Evolutionary conservation across 2,888 invertebrate genomes (phyloP).

Genomic region (Graphium colonna): DNA sequence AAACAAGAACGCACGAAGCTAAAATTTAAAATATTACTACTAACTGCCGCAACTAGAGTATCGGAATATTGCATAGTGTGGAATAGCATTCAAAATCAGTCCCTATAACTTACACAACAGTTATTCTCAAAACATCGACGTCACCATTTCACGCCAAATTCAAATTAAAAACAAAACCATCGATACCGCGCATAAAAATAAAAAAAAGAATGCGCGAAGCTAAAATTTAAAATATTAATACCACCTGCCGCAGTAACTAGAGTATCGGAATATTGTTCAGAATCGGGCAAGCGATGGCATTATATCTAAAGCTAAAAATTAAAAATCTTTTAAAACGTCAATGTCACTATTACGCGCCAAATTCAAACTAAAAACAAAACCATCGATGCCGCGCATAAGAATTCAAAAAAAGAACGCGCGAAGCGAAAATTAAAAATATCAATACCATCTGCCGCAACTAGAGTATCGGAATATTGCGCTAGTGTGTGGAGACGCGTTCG

Average conservation of each 20-base stretch:
- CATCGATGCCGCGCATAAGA: neutral
- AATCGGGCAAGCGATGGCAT: conserved; percentile 29
- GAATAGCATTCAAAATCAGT: too few species aligned
- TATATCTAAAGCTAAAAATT: too few species aligned
- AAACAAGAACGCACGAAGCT: neutral
- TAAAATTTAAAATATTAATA: conserved; percentile 10
- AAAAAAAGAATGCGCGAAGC: neutral
- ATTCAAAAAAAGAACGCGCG: neutral
- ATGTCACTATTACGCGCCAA: too few species aligned
- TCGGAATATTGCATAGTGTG: conserved; percentile 39
- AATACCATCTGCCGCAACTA: conserved; percentile 23
- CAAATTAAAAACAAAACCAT: too few species aligned
- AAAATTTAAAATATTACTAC: conserved; percentile 12
- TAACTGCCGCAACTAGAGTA: conserved; percentile 30
- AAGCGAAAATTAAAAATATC: conserved; percentile 9
- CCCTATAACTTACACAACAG: too few species aligned
- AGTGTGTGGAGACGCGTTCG: conserved; percentile 31
- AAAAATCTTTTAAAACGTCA: too few species aligned
- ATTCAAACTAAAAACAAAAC: too few species aligned
- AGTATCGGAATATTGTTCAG: conserved; percentile 38
- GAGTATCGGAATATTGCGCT: conserved; percentile 43
- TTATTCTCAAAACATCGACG: too few species aligned
- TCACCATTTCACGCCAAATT: too few species aligned
- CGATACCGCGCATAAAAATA: too few species aligned
- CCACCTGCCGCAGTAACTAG: conserved; percentile 24